Percentiles rank a stretch among this genome's conserved stretches.
Conservation (phyloP, 2,888 invertebrate species). For the Unio pictorum region DNA sequence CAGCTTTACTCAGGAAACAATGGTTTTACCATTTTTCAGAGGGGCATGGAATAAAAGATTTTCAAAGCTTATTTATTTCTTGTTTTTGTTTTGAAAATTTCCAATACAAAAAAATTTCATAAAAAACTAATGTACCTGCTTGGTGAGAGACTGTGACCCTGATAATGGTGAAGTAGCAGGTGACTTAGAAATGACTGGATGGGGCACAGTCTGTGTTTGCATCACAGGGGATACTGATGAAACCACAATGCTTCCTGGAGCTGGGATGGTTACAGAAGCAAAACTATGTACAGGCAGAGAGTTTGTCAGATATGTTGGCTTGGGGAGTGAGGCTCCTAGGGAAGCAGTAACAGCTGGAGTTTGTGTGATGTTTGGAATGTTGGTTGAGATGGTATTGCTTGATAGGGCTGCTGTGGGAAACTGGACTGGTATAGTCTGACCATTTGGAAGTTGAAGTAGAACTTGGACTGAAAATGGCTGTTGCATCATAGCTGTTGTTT, state of each 20-base stretch:
- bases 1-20: too few relatives aligned
- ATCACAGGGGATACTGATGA: too few relatives aligned
- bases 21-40: too few relatives aligned
- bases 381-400: background rate
- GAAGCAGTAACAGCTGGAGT: too few relatives aligned
- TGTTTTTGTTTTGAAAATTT: background rate
- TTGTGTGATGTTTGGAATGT: conserved; percentile 2
- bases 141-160: conserved; percentile 34
- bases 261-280: too few relatives aligned
- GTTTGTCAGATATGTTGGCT: too few relatives aligned
- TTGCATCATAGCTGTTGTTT: conserved; percentile 11
- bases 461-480: conserved; percentile 70
- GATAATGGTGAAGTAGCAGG: background rate
- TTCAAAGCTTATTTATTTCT: background rate
- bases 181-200: background rate
- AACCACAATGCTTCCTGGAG: too few relatives aligned
- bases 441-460: conserved; percentile 75
- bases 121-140: conserved; percentile 28
- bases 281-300: too few relatives aligned
- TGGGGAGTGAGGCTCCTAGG: too few relatives aligned
- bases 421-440: conserved; percentile 71
- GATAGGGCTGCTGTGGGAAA: conserved; percentile 39
- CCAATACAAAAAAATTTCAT: background rate
- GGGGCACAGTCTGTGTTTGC: conserved; percentile 7
- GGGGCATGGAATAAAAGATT: too few relatives aligned